Conservation (phyloP, 2,113 vertebrate genomes). For the Rhinolophus ferrumequinum region DNA sequence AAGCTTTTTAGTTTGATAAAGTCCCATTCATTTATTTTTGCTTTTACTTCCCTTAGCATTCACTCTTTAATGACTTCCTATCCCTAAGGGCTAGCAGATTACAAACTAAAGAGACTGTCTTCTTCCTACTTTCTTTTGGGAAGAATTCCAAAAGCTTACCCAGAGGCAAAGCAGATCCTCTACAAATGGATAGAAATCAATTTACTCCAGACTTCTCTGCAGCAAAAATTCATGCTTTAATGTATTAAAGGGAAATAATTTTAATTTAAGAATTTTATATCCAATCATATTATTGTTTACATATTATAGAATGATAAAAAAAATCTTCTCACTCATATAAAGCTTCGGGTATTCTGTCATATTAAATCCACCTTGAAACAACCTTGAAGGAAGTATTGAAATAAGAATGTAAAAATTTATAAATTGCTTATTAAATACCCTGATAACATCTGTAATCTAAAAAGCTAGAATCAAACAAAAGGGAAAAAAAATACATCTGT, state of each 20-base stretch:
- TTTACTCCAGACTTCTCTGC: neutral
- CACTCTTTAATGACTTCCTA: neutral
- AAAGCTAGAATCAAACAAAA: neutral
- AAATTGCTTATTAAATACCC: conserved; percentile 2
- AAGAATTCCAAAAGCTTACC: neutral
- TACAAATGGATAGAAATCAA: neutral
- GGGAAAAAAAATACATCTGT: neutral
- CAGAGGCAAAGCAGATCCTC: neutral
- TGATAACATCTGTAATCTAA: neutral
- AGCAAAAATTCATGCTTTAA: neutral
- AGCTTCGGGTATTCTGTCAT: neutral
- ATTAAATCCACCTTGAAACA: neutral
- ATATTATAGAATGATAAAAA: neutral
- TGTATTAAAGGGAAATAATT: neutral
- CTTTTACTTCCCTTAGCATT: too few species aligned
- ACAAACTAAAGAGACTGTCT: neutral
- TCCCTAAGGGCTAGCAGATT: neutral
- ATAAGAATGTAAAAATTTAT: neutral
- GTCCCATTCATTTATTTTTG: too few species aligned
- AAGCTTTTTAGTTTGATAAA: too few species aligned
- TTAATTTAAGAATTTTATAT: neutral
- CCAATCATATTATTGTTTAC: neutral
- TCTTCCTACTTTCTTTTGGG: neutral
- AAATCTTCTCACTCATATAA: neutral
- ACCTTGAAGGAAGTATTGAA: conserved; percentile 10